Evolutionary conservation across 2,888 invertebrate species (phyloP).

Genomic region (Polylopha cassiicola): DNA sequence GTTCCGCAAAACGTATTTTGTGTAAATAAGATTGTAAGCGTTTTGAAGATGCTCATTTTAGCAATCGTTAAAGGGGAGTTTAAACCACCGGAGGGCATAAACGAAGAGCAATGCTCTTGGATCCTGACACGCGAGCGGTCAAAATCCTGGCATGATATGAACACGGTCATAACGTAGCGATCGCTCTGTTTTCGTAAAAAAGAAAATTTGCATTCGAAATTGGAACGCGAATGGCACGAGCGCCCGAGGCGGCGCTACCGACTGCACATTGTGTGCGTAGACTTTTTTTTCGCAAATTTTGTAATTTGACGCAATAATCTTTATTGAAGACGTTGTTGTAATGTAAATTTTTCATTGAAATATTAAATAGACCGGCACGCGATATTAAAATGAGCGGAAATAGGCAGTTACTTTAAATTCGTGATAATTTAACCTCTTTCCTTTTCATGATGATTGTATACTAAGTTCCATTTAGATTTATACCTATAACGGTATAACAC

Average conservation of each 20-base stretch:
- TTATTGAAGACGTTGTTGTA: slow-evolving; percentile 34
- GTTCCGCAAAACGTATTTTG: too few relatives aligned
- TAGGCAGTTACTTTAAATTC: slow-evolving; percentile 31
- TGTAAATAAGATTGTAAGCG: slow-evolving; percentile 1
- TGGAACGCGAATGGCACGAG: slow-evolving; percentile 69
- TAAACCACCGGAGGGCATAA: slow-evolving; percentile 39
- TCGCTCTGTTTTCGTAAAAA: slow-evolving; percentile 47
- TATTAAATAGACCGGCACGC: slow-evolving; percentile 29
- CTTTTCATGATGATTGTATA: too few relatives aligned
- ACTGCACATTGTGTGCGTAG: slow-evolving; percentile 39
- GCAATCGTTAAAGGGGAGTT: slow-evolving; percentile 30
- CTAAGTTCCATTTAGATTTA: too few relatives aligned
- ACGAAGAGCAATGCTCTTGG: slow-evolving; percentile 50
- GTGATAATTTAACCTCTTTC: too few relatives aligned
- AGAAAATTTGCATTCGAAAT: slow-evolving; percentile 69
- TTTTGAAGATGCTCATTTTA: slow-evolving; percentile 9
- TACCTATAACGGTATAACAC: too few relatives aligned
- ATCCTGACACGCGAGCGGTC: slow-evolving; percentile 54
- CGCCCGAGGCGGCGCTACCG: slow-evolving; percentile 67
- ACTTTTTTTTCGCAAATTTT: slow-evolving; percentile 42
- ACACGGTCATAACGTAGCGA: slow-evolving; percentile 33
- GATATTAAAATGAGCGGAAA: slow-evolving; percentile 38
- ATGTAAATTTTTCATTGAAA: slow-evolving; percentile 30
- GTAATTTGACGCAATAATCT: slow-evolving; percentile 45
- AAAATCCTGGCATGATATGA: slow-evolving; percentile 43